Conservation (phyloP, 53 echinoderm and acorn worm species). For the Luidia sarsii region DNA sequence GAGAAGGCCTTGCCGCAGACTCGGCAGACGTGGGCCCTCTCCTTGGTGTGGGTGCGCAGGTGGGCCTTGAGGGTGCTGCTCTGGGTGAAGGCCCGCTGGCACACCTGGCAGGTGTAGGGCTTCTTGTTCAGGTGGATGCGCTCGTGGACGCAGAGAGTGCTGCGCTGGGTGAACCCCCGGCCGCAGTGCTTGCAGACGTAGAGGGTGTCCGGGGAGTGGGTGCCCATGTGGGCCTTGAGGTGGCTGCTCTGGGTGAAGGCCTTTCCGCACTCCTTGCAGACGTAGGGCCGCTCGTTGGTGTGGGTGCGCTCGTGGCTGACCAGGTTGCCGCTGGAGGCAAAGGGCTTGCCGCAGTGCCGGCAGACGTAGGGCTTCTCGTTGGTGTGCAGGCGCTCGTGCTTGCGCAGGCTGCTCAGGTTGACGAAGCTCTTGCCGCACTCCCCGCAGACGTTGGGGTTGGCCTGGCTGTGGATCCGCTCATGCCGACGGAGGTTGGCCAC, state of each 20-base stretch:
- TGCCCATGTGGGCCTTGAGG: conserved; percentile 46
- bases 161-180: conserved; percentile 58
- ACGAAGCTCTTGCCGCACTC: conserved; percentile 1
- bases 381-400: conserved; percentile 49
- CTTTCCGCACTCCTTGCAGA: conserved; percentile 56
- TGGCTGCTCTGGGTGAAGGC: conserved; percentile 50
- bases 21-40: conserved; percentile 34
- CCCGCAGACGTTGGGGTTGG: conserved; percentile 19
- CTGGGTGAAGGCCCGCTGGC: conserved; percentile 41
- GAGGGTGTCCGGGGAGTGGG: conserved; percentile 44
- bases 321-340: conserved; percentile 53
- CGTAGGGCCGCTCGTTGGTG: conserved; percentile 35
- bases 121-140: conserved; percentile 47
- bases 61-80: conserved; percentile 43
- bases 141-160: conserved; percentile 53
- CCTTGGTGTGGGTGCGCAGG: conserved; percentile 46
- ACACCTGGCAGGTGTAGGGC: conserved; percentile 42
- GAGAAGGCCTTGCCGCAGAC: conserved; percentile 60
- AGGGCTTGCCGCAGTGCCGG: conserved; percentile 54
- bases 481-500: conserved; percentile 47
- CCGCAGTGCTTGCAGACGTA: conserved; percentile 67
- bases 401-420: conserved; percentile 16
- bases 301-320: conserved; percentile 39
- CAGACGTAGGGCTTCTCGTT: conserved; percentile 56
- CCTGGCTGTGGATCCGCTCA: conserved; percentile 45